phyloP scores from a whole-genome alignment of 2,113 vertebrate species.

The Leucosticte australis region DNA sequence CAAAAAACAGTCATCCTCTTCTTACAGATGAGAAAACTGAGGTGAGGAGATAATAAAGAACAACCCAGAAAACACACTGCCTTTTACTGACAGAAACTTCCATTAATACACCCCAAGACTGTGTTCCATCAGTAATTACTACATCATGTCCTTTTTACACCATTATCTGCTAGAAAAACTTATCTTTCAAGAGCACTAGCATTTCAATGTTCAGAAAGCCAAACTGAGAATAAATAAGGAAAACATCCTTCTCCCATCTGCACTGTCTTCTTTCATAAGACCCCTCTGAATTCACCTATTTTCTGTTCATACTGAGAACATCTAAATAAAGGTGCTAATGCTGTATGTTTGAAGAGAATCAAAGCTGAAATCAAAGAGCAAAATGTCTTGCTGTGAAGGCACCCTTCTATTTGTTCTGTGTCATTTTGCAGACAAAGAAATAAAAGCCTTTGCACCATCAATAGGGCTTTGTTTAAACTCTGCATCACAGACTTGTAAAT shows the following conservation, averaged over 20 bases:
- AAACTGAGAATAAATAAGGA: not conserved
- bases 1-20: not conserved
- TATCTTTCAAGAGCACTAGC: not conserved
- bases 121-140: not conserved
- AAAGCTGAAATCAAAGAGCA: slow-evolving; percentile 54
- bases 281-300: not conserved
- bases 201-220: not conserved
- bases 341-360: slow-evolving; percentile 43
- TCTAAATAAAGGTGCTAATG: slow-evolving; percentile 32
- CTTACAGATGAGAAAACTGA: not conserved
- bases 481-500: not conserved
- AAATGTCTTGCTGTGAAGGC: not conserved
- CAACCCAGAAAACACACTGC: not conserved
- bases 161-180: not conserved
- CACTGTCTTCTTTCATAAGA: not conserved
- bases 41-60: not conserved
- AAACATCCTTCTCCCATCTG: not conserved
- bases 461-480: slow-evolving; percentile 22
- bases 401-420: not conserved
- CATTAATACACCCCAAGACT: not conserved
- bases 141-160: not conserved
- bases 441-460: slow-evolving; percentile 1
- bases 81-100: not conserved
- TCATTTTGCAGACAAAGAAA: slow-evolving; percentile 9
- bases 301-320: not conserved